Base-by-base conservation (phyloP, 1,140 invertebrate genomes). In the Oppia nitens region DNA sequence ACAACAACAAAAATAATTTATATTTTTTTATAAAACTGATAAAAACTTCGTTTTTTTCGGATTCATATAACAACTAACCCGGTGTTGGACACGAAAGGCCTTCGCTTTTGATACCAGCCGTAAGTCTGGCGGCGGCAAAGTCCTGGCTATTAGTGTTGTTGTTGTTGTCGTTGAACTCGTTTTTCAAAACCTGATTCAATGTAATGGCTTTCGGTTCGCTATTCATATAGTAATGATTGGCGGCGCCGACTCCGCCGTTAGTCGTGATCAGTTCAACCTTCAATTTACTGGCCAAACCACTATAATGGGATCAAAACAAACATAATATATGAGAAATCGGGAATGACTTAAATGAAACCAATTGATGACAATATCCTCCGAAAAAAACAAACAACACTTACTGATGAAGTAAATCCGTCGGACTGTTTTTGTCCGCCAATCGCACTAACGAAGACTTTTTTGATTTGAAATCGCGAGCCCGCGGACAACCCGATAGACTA, bases 171-270 rank as follows among this genome's bases (percentile, higher is more conserved):
- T 40, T 40, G 32, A 17, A 9, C 17, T 40, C 32, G 32, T 17
- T 40, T 40, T 6, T 40, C 6, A 40, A 9, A 6, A 40, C 32
- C 6, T 17, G 6, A 9, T 40, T 6, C 6, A 40, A 40, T 6
- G 32, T 40, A 9, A 40, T 6, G 17, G 6, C 17, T 40, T 40
- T 40, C 6, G 32, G 32, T 9, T 40, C 32, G 17, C 32, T 40
- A 17, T 40, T 17, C 17, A 17, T 9, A 17, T 9, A 40, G 32
- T 60, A 28, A 82, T 83, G 2, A 81, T 83, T 32, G 79, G 78
- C 12, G 74, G 75, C 32, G 77, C 79, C 81, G 64, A 87, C 83
- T 86, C 84, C 55, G 91, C 71, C 11, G 87, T 87, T 68, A n/a
- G n/a, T n/a, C n/a, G n/a, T n/a, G n/a, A n/a, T n/a, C n/a, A n/a